Percentiles rank a stretch among this genome's conserved stretches.
Conservation (phyloP, 1,140 invertebrate species). For the Brachionus paranguensis region DNA sequence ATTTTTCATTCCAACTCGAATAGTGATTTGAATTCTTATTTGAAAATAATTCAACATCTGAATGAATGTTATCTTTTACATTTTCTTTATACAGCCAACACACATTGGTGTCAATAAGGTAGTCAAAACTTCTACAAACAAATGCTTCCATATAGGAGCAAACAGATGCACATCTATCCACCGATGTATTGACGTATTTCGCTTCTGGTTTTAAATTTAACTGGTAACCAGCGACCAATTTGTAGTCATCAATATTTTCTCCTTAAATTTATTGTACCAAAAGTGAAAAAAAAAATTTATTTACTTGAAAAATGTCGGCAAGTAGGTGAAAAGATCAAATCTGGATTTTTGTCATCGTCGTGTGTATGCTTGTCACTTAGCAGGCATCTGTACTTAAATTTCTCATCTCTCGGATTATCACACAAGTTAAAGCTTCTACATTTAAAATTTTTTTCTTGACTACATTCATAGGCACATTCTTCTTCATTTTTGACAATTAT, state of each 20-base stretch:
- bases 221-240: neutral
- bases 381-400: slow-evolving; percentile 2
- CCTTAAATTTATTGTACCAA: neutral
- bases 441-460: slow-evolving; percentile 1
- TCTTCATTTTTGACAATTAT: neutral
- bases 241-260: slow-evolving; percentile 21
- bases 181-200: neutral
- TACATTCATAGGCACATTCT: slow-evolving; percentile 19
- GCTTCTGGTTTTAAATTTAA: neutral
- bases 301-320: slow-evolving; percentile 20
- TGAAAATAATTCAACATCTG: neutral
- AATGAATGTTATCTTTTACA: slow-evolving; percentile 23
- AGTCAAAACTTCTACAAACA: slow-evolving; percentile 39
- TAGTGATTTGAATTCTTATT: slow-evolving; percentile 13
- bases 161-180: neutral
- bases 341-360: neutral
- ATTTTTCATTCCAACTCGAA: neutral
- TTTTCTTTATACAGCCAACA: slow-evolving; percentile 18
- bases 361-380: slow-evolving; percentile 19
- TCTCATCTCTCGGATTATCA: neutral
- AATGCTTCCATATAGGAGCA: slow-evolving; percentile 11
- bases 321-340: neutral
- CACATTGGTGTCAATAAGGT: neutral
- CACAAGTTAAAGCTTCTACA: slow-evolving; percentile 35
- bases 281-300: neutral